phyloP scores from a whole-genome alignment of 2,113 vertebrate genomes.

The Lagopus muta region DNA sequence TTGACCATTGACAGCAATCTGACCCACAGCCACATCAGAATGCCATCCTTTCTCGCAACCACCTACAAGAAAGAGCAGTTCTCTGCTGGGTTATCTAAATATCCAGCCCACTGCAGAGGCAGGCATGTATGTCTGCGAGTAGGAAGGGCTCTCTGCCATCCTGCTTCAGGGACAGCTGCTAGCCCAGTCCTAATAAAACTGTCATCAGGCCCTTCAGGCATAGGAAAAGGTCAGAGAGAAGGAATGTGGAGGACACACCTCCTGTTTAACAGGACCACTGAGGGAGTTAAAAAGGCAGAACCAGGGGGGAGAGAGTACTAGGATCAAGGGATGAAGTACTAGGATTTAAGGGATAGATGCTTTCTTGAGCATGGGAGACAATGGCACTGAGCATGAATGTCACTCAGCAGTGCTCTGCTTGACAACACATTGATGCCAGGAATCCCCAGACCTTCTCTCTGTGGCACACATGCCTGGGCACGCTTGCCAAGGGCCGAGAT shows the following conservation, averaged over 20 bases:
- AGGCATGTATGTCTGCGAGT: background rate
- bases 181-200: background rate
- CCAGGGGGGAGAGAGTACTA: background rate
- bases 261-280: background rate
- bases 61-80: background rate
- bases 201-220: background rate
- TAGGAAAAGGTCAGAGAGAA: background rate
- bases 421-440: background rate
- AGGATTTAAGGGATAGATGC: background rate
- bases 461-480: background rate
- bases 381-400: background rate
- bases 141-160: background rate
- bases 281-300: background rate
- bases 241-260: background rate
- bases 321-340: background rate
- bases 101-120: background rate
- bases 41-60: background rate
- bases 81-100: background rate
- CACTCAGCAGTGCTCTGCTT: background rate
- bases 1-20: background rate
- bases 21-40: background rate
- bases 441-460: background rate
- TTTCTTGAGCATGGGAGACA: background rate
- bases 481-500: background rate
- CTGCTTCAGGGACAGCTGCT: background rate